Percentiles rank a stretch among this genome's conserved stretches.
These are phyloP conservation scores for Bibio marci DNA, from an alignment of 2,888 invertebrate genomes.

Conservation along the genomic window DNA sequence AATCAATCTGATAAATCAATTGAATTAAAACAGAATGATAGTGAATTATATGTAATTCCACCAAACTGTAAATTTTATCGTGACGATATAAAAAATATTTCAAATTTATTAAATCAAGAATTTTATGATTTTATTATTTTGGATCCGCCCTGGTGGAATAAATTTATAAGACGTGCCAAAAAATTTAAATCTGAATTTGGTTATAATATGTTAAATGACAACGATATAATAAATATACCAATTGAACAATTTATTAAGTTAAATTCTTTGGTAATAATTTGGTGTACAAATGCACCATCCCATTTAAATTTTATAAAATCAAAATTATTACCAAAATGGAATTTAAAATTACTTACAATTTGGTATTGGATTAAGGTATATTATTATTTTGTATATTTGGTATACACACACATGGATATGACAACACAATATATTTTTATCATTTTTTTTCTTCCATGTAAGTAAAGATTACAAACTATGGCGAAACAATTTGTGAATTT, in stretches of 20 bases:
- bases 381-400: constrained; percentile 1
- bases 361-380: constrained; percentile 81
- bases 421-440: constrained; percentile 3
- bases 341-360: constrained; percentile 46
- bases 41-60: constrained; percentile 45
- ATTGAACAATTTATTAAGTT: constrained; percentile 40
- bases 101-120: constrained; percentile 13
- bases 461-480: constrained; percentile 44
- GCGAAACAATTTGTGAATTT: constrained; percentile 51
- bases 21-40: constrained; percentile 9
- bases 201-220: constrained; percentile 64
- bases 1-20: constrained; percentile 36
- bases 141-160: constrained; percentile 96
- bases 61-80: constrained; percentile 46
- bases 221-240: constrained; percentile 53
- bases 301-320: constrained; percentile 50
- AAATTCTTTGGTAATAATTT: constrained; percentile 59
- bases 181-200: constrained; percentile 41
- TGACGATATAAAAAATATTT: constrained; percentile 42
- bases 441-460: constrained; percentile 9
- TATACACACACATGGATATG: neutral
- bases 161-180: constrained; percentile 74
- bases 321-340: constrained; percentile 66
- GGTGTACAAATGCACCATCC: constrained; percentile 78
- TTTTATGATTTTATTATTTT: constrained; percentile 67